Conservation (phyloP, 2,113 vertebrate species). For the Pterophyllum scalare region DNA sequence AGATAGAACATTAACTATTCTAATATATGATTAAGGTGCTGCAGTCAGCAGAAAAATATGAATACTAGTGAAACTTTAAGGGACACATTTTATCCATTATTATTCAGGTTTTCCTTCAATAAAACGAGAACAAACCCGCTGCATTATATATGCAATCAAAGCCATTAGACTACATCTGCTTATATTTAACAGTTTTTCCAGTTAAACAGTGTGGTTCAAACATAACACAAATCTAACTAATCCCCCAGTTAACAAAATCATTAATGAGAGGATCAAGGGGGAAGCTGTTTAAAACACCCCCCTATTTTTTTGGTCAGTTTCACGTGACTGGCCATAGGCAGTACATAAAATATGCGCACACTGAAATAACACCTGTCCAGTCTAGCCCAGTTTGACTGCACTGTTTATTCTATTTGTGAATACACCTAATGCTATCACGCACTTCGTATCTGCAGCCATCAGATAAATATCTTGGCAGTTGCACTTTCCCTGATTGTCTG, state of each 20-base stretch:
- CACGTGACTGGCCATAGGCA: neutral
- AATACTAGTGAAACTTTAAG: neutral
- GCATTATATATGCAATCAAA: neutral
- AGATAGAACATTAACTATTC: neutral
- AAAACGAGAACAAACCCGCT: neutral
- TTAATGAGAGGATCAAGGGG: neutral
- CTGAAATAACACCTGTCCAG: neutral
- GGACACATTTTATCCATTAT: neutral
- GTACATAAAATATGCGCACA: neutral
- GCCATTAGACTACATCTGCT: neutral
- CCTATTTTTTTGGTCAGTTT: neutral
- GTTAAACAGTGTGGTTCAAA: neutral
- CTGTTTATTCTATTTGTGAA: neutral
- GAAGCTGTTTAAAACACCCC: neutral
- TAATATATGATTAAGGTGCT: no score
- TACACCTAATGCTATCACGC: slow-evolving; percentile 19
- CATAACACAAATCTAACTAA: neutral
- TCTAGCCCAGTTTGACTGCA: neutral
- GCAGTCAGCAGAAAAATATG: neutral
- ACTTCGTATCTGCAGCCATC: slow-evolving; percentile 33
- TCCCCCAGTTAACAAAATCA: neutral
- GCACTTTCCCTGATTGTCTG: slow-evolving; percentile 29
- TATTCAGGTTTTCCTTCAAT: no score
- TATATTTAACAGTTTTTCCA: neutral
- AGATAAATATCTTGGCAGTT: slow-evolving; percentile 33